phyloP scores from a whole-genome alignment of 2,888 invertebrate species.

The Cataglyphis livida region DNA sequence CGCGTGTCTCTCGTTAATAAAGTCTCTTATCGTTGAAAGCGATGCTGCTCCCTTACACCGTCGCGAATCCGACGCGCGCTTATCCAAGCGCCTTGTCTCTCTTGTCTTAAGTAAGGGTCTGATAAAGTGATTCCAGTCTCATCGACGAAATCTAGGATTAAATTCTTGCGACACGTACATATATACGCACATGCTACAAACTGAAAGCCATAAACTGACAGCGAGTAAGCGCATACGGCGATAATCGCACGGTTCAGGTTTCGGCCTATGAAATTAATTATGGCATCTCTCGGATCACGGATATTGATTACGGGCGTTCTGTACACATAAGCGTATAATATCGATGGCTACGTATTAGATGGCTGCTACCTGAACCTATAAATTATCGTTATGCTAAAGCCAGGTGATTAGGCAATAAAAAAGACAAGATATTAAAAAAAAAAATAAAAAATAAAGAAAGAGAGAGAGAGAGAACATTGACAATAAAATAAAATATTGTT shows the following conservation, averaged over 20 bases:
- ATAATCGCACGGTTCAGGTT: slow-evolving; percentile 34
- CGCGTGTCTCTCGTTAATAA: slow-evolving; percentile 51
- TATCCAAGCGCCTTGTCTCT: slow-evolving; percentile 41
- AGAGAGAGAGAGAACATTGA: background rate
- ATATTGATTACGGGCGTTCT: slow-evolving; percentile 36
- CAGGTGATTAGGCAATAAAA: background rate
- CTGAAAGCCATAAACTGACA: slow-evolving; percentile 29
- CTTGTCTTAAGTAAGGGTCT: slow-evolving; percentile 25
- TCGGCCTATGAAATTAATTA: slow-evolving; percentile 44
- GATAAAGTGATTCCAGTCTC: slow-evolving; percentile 44
- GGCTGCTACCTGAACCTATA: background rate
- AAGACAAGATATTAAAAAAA: background rate
- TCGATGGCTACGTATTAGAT: slow-evolving; percentile 18
- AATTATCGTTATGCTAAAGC: slow-evolving; percentile 12
- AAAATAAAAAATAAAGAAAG: too few species aligned
- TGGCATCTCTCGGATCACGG: slow-evolving; percentile 24
- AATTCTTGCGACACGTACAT: background rate
- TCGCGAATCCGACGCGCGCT: slow-evolving; percentile 42
- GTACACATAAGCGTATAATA: slow-evolving; percentile 35
- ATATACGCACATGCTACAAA: slow-evolving; percentile 1
- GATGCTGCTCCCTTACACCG: slow-evolving; percentile 50
- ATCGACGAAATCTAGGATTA: slow-evolving; percentile 33
- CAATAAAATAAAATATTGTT: background rate
- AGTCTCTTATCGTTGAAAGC: slow-evolving; percentile 47
- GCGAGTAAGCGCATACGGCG: background rate